Evolutionary conservation across 2,888 invertebrate species (phyloP).

Genomic region (Oligia strigilis): DNA sequence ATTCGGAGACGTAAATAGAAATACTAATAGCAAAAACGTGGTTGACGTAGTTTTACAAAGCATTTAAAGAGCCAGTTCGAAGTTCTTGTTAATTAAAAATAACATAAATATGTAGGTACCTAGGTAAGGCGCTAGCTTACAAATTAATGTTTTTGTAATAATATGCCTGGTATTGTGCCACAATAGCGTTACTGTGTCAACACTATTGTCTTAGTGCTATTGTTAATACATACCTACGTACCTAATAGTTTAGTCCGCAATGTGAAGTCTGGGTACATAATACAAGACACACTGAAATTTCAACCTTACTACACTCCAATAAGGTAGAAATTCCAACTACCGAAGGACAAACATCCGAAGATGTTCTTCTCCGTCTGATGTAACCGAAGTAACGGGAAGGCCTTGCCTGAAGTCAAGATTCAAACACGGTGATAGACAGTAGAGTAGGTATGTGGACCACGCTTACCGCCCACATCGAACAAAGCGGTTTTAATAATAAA

Average conservation of each 20-base stretch:
- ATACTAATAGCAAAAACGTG: slow-evolving; percentile 33
- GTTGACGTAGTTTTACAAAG: slow-evolving; percentile 20
- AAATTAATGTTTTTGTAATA: not conserved
- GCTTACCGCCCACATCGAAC: slow-evolving; percentile 63
- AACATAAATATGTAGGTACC: not conserved
- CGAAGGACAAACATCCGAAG: not conserved
- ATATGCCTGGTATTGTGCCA: not conserved
- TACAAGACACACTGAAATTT: slow-evolving; percentile 18
- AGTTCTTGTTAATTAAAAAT: not conserved
- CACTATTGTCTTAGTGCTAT: not conserved
- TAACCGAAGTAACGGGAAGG: slow-evolving; percentile 52
- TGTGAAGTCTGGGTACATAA: slow-evolving; percentile 28
- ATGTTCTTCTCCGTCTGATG: slow-evolving; percentile 50
- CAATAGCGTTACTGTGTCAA: not conserved
- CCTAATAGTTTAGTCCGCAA: slow-evolving; percentile 20
- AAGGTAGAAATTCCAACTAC: slow-evolving; percentile 37
- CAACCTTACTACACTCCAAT: not conserved
- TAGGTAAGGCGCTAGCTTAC: not conserved
- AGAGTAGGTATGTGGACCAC: slow-evolving; percentile 40
- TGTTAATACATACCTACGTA: not conserved
- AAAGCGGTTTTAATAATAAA: slow-evolving; percentile 63
- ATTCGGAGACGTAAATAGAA: slow-evolving; percentile 11
- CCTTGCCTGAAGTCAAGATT: slow-evolving; percentile 62
- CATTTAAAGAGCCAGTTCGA: not conserved
- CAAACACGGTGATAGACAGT: slow-evolving; percentile 49